Conservation (phyloP, 2,113 vertebrate species). For the Vulpes vulpes region DNA sequence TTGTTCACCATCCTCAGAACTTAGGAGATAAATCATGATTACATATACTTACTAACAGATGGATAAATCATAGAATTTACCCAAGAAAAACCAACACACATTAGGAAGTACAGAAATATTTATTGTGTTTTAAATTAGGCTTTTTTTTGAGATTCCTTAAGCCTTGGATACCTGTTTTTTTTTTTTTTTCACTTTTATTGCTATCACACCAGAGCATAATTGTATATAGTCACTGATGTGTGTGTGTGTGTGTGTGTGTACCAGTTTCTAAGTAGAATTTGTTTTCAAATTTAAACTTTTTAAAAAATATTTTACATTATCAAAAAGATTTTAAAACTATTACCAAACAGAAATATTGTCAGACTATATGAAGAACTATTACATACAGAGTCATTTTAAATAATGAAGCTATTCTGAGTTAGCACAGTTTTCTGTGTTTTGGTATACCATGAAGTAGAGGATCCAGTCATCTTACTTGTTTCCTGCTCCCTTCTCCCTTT, state of each 20-base stretch:
- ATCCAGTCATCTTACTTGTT: rapidly evolving
- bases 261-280: neutral
- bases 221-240: neutral
- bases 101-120: neutral
- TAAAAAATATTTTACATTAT: neutral
- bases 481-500: neutral
- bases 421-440: neutral
- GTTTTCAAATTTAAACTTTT: neutral
- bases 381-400: neutral
- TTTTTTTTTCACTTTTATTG: neutral
- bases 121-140: neutral
- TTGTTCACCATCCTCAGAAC: neutral
- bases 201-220: neutral
- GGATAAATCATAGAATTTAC: neutral
- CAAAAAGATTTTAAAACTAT: conserved; percentile 3
- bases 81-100: neutral
- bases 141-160: conserved; percentile 16
- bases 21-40: neutral
- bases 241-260: neutral
- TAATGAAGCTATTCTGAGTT: neutral
- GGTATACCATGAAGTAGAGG: neutral
- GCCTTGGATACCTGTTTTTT: neutral
- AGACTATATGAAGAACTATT: neutral
- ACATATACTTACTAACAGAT: too few relatives aligned
- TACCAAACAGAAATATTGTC: neutral